Conservation (phyloP, 2,888 invertebrate genomes). For the Cancer borealis region DNA sequence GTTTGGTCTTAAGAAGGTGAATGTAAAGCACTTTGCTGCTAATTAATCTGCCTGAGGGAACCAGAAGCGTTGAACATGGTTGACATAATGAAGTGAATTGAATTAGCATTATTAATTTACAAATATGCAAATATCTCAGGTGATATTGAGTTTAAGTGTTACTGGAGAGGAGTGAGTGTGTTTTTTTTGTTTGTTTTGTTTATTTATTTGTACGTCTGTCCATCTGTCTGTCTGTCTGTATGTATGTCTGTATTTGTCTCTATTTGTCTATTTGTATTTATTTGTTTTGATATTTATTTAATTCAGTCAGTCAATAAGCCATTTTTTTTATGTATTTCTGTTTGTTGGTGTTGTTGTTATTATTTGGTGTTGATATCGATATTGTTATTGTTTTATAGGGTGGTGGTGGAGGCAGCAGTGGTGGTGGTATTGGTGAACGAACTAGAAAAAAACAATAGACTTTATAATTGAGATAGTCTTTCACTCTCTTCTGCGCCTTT, state of each 20-base stretch:
- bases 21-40: background rate
- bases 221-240: background rate
- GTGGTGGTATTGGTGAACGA: background rate
- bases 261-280: no score
- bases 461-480: background rate
- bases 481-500: background rate
- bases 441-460: background rate
- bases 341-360: background rate
- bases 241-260: background rate
- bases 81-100: constrained; percentile 24
- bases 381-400: background rate
- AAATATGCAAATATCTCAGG: background rate
- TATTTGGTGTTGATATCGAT: background rate
- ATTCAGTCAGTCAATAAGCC: background rate
- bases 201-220: background rate
- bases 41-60: background rate
- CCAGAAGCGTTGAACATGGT: constrained; percentile 21
- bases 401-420: background rate
- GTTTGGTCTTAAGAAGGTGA: background rate
- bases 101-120: background rate
- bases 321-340: background rate
- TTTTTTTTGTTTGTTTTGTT: background rate
- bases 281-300: background rate
- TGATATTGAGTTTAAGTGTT: background rate
- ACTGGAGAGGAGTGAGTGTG: no score